phyloP scores from a whole-genome alignment of 2,113 vertebrate species.

The Pandion haliaetus region DNA sequence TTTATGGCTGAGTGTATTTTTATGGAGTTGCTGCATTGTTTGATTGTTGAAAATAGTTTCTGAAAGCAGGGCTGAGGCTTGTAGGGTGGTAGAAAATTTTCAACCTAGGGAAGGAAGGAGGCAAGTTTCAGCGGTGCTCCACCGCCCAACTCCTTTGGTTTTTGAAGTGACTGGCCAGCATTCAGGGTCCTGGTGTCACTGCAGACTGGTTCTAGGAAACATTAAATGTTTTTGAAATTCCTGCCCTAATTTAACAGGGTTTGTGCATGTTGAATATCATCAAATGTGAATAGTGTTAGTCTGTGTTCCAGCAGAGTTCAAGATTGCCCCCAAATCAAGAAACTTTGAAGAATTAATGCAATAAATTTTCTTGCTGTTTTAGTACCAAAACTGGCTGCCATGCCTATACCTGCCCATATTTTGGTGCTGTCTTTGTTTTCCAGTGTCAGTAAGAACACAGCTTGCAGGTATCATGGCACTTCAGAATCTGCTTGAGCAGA shows the following conservation, averaged over 20 bases:
- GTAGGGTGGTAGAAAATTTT: background rate
- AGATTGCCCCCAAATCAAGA: background rate
- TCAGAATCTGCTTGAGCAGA: background rate
- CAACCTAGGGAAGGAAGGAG: background rate
- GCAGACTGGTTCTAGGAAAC: background rate
- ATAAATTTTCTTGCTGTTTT: background rate
- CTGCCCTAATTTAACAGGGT: background rate
- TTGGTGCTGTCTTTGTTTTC: background rate
- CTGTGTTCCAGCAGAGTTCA: background rate
- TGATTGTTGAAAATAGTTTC: background rate
- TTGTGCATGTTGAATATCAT: background rate
- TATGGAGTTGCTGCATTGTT: background rate
- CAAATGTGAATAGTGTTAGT: background rate
- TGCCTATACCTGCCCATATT: background rate
- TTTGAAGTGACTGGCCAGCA: background rate
- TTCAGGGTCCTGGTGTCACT: background rate
- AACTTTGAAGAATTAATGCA: background rate
- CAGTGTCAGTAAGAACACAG: background rate
- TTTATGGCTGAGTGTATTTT: background rate
- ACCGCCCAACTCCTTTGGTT: fast-evolving
- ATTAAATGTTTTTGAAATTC: background rate
- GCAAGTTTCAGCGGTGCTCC: background rate
- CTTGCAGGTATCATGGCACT: background rate
- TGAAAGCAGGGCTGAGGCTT: background rate
- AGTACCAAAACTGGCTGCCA: background rate